Base-by-base conservation (phyloP, 2,888 invertebrate species). In the Ferrisia virgata region DNA sequence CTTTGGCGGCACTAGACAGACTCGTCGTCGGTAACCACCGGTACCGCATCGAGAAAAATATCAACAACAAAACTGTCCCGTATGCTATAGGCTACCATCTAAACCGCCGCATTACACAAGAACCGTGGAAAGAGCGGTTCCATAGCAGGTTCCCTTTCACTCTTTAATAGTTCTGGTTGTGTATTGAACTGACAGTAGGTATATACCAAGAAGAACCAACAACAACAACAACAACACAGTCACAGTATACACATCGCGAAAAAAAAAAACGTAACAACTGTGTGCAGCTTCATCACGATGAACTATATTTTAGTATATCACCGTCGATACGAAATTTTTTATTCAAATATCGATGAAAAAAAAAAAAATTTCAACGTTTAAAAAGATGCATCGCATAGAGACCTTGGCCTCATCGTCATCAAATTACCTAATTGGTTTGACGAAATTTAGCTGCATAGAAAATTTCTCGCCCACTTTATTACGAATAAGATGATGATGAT, bases 1-100 rank as follows among this genome's bases (percentile, higher is more conserved):
- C 83, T 83, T 83, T 76, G 83, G 83, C 83, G 83, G 83, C 76
- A 81, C 81, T 81, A 81, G 43, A 81, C 81, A 58, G 81, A 81
- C 81, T 58, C 81, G 81, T 39, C 39, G 39, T 64, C 64, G 64
- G 28, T 64, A 25, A 28, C 28, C 64, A 28, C 64, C 28, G 64
- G 64, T 64, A 64, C 31, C 31, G 81, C 80, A 39, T 79, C 43
- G 43, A 79, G 43, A 79, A 58, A 81, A 28, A 81, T 47, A 53
- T 15, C 43, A 58, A 43, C 81, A 36, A 81, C 81, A 58, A 79
- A 79, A 81, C 36, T 81, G 81, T 81, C 81, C 81, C 58, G 53
- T 33, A 15, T 80, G 64, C 64, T 64, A 28, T 64, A 64, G 64
- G 28, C 64, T 64, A 64, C 64, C 64, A 64, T 28, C 64, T 64